These are phyloP conservation scores for Syrista parreyssii DNA, from an alignment of 2,888 invertebrate genomes.

Conservation along the genomic window DNA sequence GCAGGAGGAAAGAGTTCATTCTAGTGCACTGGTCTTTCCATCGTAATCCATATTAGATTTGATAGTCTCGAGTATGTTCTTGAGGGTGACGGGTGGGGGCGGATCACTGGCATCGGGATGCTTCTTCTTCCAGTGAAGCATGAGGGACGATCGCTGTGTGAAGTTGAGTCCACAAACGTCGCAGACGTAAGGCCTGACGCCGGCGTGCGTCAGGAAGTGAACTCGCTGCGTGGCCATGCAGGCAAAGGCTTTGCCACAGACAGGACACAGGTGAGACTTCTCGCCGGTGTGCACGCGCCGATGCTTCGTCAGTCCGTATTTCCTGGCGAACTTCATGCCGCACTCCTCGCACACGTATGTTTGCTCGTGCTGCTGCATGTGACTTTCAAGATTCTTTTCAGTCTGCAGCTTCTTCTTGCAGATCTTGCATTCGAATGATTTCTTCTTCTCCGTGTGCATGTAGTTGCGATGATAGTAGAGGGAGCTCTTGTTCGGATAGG, in stretches of 20 bases:
- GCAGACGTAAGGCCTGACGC: conserved; percentile 37
- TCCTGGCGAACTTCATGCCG: conserved; percentile 33
- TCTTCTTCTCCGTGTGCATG: conserved; percentile 31
- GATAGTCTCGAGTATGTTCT: conserved; percentile 25
- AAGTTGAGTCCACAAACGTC: conserved; percentile 33
- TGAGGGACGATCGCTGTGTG: conserved; percentile 41
- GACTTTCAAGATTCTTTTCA: conserved; percentile 25
- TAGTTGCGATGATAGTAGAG: conserved; percentile 33
- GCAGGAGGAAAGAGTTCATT: too few species aligned
- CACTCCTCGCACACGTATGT: conserved; percentile 39
- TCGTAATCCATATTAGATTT: conserved; percentile 13
- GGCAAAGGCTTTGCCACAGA: conserved; percentile 29
- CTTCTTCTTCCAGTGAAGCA: conserved; percentile 40
- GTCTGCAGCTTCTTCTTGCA: conserved; percentile 32
- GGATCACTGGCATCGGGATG: conserved; percentile 31
- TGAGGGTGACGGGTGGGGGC: conserved; percentile 28
- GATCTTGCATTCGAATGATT: conserved; percentile 28
- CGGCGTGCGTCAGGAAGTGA: conserved; percentile 34
- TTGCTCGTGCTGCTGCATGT: conserved; percentile 32
- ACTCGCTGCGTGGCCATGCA: conserved; percentile 24
- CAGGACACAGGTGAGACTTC: conserved; percentile 21
- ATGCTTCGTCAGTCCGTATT: conserved; percentile 27
- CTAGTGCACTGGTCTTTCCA: too few species aligned
- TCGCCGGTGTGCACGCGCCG: conserved; percentile 14
- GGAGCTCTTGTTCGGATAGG: conserved; percentile 34